Evolutionary conservation across 2,797 vertebrate genomes (phyloP).

Genomic region (Coregonus ussuriensis): DNA sequence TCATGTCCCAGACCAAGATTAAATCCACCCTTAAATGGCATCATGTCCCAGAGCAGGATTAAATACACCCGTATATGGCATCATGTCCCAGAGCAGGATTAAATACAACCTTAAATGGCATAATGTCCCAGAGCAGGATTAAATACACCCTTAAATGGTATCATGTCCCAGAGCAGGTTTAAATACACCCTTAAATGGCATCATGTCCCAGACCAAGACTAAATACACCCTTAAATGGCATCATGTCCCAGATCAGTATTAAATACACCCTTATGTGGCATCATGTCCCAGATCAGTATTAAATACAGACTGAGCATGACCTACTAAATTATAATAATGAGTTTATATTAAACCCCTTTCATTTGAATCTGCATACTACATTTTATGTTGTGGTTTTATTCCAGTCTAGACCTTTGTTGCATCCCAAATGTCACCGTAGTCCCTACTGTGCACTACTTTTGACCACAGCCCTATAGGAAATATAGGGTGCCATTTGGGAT

Average conservation of each 20-base stretch:
- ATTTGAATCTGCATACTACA: conserved; percentile 50
- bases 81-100: no score
- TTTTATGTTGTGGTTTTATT: conserved; percentile 39
- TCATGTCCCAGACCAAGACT: no score
- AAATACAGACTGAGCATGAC: conserved; percentile 11
- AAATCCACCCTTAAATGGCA: no score
- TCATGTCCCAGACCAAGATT: conserved; percentile 34
- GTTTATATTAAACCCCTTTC: conserved; percentile 31
- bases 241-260: no score
- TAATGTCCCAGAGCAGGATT: conserved; percentile 29
- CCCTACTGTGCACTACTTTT: not conserved
- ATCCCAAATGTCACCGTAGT: not conserved
- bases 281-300: no score
- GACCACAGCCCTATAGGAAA: not conserved
- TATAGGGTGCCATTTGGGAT: not conserved
- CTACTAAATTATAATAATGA: conserved; percentile 49
- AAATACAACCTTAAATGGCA: no score
- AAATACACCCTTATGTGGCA: no score
- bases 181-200: no score
- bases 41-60: no score
- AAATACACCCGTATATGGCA: no score
- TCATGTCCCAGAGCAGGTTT: conserved; percentile 35
- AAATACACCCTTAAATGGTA: conserved; percentile 45
- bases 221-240: no score
- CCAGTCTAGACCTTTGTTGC: not conserved